Percentiles rank a stretch among this genome's conserved stretches.
Evolutionary conservation across 2,797 vertebrate genomes (phyloP).

Genomic region (Paramormyrops hopkinsi): DNA sequence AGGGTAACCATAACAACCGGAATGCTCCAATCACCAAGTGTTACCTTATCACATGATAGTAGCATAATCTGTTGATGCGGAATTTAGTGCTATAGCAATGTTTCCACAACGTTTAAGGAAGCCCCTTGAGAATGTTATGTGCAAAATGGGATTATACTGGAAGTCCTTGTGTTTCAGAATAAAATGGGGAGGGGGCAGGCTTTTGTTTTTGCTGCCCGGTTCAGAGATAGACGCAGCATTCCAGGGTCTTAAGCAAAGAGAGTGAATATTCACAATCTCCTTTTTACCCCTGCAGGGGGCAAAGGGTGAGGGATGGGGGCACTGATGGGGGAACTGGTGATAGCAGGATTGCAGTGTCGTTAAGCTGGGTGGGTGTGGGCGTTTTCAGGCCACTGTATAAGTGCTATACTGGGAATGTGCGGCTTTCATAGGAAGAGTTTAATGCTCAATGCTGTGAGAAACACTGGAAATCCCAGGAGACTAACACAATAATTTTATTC

Average conservation of each 20-base stretch:
- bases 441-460: not conserved
- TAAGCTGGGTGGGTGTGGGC: not conserved
- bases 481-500: not conserved
- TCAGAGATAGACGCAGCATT: not conserved
- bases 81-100: not conserved
- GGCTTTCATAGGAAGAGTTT: not conserved
- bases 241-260: not conserved
- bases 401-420: not conserved
- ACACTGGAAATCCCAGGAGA: not conserved
- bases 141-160: not conserved
- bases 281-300: constrained; percentile 5
- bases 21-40: not conserved
- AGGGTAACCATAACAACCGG: not conserved
- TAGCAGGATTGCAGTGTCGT: not conserved
- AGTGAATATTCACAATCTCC: not conserved
- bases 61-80: not conserved
- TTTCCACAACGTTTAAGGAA: not conserved
- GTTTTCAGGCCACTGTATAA: not conserved
- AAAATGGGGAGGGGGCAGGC: not conserved
- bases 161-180: not conserved
- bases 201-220: not conserved
- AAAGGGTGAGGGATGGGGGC: not conserved
- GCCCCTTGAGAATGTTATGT: not conserved
- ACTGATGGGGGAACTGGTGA: not conserved
- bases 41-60: not conserved